phyloP scores from a whole-genome alignment of 2,888 invertebrate species.

The Rhamphomyia laevipes region DNA sequence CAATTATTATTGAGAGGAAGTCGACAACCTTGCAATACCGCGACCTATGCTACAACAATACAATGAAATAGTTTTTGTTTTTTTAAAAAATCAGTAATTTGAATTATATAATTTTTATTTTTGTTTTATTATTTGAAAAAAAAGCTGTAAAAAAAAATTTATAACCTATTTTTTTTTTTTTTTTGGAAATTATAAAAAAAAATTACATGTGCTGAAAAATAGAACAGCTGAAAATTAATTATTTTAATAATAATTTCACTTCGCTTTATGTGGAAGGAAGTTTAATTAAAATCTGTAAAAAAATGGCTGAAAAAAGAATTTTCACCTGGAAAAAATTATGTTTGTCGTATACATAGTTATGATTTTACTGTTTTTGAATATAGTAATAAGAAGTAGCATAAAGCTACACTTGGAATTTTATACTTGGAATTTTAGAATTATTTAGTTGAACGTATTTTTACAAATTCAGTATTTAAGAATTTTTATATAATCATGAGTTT shows the following conservation, averaged over 20 bases:
- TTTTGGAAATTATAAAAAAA: slow-evolving; percentile 4
- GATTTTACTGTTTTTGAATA: no score
- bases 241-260: background rate
- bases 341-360: no score
- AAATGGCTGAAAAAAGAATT: background rate
- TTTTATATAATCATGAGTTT: no score
- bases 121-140: slow-evolving; percentile 1
- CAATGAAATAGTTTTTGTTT: slow-evolving; percentile 10
- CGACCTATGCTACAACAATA: slow-evolving; percentile 17
- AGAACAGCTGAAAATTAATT: slow-evolving; percentile 15
- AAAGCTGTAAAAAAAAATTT: slow-evolving; percentile 4
- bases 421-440: no score
- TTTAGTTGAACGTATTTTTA: no score
- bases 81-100: slow-evolving; percentile 11
- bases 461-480: no score
- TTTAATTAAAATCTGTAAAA: no score
- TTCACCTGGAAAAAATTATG: no score
- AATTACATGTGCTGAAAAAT: slow-evolving; percentile 12
- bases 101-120: background rate
- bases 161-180: slow-evolving; percentile 4
- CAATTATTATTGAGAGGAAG: background rate
- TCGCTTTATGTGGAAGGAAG: no score
- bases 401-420: no score
- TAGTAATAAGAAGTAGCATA: no score
- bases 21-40: slow-evolving; percentile 1